Evolutionary conservation across 2,113 vertebrate genomes (phyloP), one percentile per base, ranked within the genome.

Genomic region (Scytalopus superciliaris): DNA sequence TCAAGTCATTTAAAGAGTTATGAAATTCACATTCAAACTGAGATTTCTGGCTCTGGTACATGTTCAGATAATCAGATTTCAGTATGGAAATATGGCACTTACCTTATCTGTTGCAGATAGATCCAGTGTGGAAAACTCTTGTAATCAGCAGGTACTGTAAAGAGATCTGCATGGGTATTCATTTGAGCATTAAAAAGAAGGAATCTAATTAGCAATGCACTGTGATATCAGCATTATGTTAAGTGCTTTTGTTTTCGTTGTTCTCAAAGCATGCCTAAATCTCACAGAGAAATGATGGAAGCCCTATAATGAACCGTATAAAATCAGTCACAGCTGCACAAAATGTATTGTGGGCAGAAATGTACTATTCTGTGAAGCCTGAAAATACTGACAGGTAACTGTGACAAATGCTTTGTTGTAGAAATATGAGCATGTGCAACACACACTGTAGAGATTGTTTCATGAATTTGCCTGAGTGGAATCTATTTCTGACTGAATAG

Each of bases 141-240:
- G 14, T 2, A 30, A 78, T 82, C 59, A 62, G 64, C 35, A 74
- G 64, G 33, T 73, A 22, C 47, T 68, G 28, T 44, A 45, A 31
- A 82, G 82, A 77, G 19, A 66, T 79, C 25, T 78, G 28, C 37
- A 27, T 17, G 83, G 52, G 16, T 57, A 53, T 73, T 69, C 30
- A 31, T 79, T 22, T 53, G 49, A 76, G 24, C 53, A 60, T 76
- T 93, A 57, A 73, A 92, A 92, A 37, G n/a, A 57, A 91, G 37
- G 37, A 47, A 56, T 87, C 28, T 91, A 84, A 95, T 96, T 87
- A 87, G 62, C 66, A 75, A 25, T 35, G 28, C 49, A 37, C 25
- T 82, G 39, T 85, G 62, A 22, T 91, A 68, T 72, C 59, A 86
- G 59, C 83, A 74, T 94, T 90, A 73, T 83, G 59, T 86, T 69